Evolutionary conservation across 2,797 vertebrate genomes (phyloP).

Genomic region (Eleutherodactylus coqui): DNA sequence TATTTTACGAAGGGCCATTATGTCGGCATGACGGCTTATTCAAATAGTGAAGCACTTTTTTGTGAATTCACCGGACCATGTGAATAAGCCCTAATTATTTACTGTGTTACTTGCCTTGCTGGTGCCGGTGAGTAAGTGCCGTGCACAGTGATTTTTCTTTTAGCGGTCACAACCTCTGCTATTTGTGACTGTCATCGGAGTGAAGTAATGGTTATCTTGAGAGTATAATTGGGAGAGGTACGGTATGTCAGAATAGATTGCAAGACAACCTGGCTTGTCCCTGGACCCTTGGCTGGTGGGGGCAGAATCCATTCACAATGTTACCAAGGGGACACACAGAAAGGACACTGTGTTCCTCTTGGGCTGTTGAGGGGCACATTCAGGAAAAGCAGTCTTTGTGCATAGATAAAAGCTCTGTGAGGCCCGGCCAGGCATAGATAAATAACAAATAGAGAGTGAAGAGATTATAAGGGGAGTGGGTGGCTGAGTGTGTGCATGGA

Average conservation of each 20-base stretch:
- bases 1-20: background rate
- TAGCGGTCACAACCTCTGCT: background rate
- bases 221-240: background rate
- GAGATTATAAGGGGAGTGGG: slow-evolving; percentile 9
- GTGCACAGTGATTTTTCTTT: background rate
- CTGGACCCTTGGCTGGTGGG: background rate
- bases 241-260: slow-evolving; percentile 13
- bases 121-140: background rate
- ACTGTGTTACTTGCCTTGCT: too few relatives aligned
- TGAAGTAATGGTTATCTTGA: slow-evolving; percentile 12
- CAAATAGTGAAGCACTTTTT: too few relatives aligned
- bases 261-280: background rate
- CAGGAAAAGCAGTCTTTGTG: slow-evolving; percentile 44
- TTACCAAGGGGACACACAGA: slow-evolving; percentile 58
- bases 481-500: slow-evolving; percentile 11
- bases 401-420: slow-evolving; percentile 40
- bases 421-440: slow-evolving; percentile 12
- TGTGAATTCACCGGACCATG: too few relatives aligned
- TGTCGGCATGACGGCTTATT: background rate
- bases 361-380: slow-evolving; percentile 19
- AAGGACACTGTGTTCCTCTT: slow-evolving; percentile 55
- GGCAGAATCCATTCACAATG: slow-evolving; percentile 33
- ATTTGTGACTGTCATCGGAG: background rate
- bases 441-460: slow-evolving; percentile 3
- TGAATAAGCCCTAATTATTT: too few relatives aligned